Evolutionary conservation across 2,888 invertebrate species (phyloP).

Genomic region (Diloba caeruleocephala): DNA sequence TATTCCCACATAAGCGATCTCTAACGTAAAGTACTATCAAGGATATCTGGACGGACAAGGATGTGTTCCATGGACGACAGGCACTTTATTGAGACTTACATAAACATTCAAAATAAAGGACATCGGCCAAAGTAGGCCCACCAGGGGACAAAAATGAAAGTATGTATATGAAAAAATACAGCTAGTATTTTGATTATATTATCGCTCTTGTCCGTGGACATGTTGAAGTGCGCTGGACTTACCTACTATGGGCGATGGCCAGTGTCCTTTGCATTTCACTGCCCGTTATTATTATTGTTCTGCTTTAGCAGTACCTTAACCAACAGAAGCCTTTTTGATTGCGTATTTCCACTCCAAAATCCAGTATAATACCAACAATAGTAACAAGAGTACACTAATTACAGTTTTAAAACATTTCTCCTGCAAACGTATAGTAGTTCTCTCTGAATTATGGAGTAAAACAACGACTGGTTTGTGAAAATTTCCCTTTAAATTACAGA

Average conservation of each 20-base stretch:
- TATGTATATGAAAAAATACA: too few relatives aligned
- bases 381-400: constrained; percentile 43
- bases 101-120: too few relatives aligned
- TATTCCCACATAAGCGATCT: constrained; percentile 19
- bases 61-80: constrained; percentile 1
- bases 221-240: too few relatives aligned
- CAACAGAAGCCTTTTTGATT: constrained; percentile 34
- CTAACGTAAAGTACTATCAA: constrained; percentile 7
- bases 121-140: too few relatives aligned
- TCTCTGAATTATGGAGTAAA: constrained; percentile 31
- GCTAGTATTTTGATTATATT: too few relatives aligned
- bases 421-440: constrained; percentile 31
- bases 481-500: constrained; percentile 25
- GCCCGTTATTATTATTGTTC: constrained; percentile 19
- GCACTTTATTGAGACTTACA: background rate
- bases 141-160: too few relatives aligned
- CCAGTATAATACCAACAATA: constrained; percentile 31
- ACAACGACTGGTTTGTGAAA: constrained; percentile 28
- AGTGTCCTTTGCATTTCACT: too few relatives aligned
- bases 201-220: too few relatives aligned
- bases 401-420: constrained; percentile 37
- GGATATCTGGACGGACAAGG: too few relatives aligned
- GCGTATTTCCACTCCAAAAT: constrained; percentile 18
- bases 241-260: too few relatives aligned
- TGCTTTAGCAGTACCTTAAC: constrained; percentile 12